Evolutionary conservation across 2,888 invertebrate species (phyloP), one percentile per base, ranked within the genome.

Genomic region (Cepaea hortensis): DNA sequence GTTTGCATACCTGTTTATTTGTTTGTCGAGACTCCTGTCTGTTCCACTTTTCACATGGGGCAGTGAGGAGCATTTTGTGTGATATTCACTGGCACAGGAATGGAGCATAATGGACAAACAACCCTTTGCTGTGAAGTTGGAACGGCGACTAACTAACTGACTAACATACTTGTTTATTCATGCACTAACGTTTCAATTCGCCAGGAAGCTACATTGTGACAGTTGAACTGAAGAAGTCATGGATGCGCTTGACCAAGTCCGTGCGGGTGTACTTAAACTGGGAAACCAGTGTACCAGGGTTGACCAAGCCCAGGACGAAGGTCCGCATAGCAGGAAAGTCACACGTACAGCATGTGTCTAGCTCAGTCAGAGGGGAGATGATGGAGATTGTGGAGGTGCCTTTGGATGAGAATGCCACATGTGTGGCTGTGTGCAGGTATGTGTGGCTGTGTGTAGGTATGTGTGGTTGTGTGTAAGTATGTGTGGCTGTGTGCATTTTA

Each of bases 241-340:
- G 93, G 72, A 91, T 94, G 79, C 94, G 93, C 79, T 92, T 93
- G 7, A 93, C 93, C 62, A 94, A 93, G 86, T 92, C 93, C 85
- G 96, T 96, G n/a, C 95, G 97, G 86, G 96, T 97, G 50, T 97
- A 97, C 93, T 96, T 97, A 4, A 96, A 97, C 92, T 97, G 97
- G 96, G 96, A 96, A 92, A 95, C 95, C 91, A 95, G 91, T 90
- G 88, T 90, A 48, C 79, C 95, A 94, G 91, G 91, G 61, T 92
- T 93, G 23, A 96, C 96, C 95, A 95, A 96, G 87, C 96, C 96
- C 35, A 95, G 97, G 84, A 90, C 91, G 61, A 88, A 95, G 96
- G 91, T 92, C 5, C 87, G 91, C 35, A 88, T 91, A 7, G 92
- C 92, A 11, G 91, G 91, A 3, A 91, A 90, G 83, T 90, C 92